Evolutionary conservation across 1,140 invertebrate species (phyloP).

Genomic region (Papilio machaon): DNA sequence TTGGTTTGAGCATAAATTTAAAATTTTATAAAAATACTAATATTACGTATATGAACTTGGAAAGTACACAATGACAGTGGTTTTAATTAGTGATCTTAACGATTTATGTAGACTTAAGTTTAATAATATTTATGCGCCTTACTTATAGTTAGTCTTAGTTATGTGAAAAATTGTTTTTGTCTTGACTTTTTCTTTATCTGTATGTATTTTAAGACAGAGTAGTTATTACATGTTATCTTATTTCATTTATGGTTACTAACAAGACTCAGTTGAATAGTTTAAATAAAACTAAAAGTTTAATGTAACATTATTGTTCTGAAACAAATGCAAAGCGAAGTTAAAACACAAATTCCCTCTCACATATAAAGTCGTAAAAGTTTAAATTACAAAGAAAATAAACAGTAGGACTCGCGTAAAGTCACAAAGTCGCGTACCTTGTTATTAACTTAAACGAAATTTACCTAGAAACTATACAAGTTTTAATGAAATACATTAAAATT

Average conservation of each 20-base stretch:
- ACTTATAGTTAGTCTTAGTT: too few species aligned
- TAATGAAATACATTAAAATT: slow-evolving; percentile 37
- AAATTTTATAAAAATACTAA: too few species aligned
- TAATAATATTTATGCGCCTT: too few species aligned
- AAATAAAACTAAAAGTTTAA: slow-evolving; percentile 19
- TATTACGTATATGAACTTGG: too few species aligned
- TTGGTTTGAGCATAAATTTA: not conserved
- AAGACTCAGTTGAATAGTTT: slow-evolving; percentile 7
- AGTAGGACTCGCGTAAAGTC: slow-evolving; percentile 33
- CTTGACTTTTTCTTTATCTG: too few species aligned
- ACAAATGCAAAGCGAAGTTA: slow-evolving; percentile 26
- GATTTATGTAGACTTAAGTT: too few species aligned
- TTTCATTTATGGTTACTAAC: not conserved
- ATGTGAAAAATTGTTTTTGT: too few species aligned
- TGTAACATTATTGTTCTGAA: slow-evolving; percentile 30
- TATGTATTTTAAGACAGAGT: not conserved
- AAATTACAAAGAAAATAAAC: slow-evolving; percentile 40
- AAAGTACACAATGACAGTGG: too few species aligned
- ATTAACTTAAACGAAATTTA: slow-evolving; percentile 39
- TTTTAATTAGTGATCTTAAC: too few species aligned
- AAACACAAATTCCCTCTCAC: slow-evolving; percentile 37
- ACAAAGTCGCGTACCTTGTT: slow-evolving; percentile 32
- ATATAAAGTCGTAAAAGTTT: slow-evolving; percentile 35
- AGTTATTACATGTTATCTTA: not conserved
- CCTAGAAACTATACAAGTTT: slow-evolving; percentile 35